Evolutionary conservation across 2,113 vertebrate species (phyloP).

Genomic region (Psammodynastes pulverulentus): DNA sequence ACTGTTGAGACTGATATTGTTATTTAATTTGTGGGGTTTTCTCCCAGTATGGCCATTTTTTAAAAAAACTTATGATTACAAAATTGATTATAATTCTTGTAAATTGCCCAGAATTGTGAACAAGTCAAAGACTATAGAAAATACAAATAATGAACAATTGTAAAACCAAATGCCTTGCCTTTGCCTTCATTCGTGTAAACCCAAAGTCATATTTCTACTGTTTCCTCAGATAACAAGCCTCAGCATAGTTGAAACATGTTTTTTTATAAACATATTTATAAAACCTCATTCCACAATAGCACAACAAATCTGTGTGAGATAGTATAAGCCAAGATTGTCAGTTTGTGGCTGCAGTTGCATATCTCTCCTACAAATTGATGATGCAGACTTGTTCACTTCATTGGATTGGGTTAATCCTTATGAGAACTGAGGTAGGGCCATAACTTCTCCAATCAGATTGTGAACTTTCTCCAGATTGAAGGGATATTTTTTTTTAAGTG

Average conservation of each 20-base stretch:
- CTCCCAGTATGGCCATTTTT: neutral
- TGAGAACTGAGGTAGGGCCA: neutral
- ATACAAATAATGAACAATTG: neutral
- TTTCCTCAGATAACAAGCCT: neutral
- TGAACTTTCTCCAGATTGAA: neutral
- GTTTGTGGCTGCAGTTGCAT: neutral
- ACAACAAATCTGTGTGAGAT: neutral
- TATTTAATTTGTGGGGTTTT: no score
- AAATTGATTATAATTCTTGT: neutral
- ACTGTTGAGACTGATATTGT: neutral
- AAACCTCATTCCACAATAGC: neutral
- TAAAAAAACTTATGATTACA: neutral
- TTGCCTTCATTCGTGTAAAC: no score
- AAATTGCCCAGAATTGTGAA: neutral
- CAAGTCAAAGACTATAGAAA: neutral
- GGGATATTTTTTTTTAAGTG: neutral
- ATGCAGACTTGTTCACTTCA: neutral
- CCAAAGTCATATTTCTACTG: neutral
- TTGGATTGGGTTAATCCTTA: neutral
- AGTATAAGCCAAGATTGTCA: neutral
- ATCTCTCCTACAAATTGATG: neutral
- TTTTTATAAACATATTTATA: neutral
- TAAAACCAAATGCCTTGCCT: neutral
- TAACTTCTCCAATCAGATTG: neutral
- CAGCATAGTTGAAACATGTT: neutral